phyloP scores from a whole-genome alignment of 2,888 invertebrate species.

The Pyralis farinalis region DNA sequence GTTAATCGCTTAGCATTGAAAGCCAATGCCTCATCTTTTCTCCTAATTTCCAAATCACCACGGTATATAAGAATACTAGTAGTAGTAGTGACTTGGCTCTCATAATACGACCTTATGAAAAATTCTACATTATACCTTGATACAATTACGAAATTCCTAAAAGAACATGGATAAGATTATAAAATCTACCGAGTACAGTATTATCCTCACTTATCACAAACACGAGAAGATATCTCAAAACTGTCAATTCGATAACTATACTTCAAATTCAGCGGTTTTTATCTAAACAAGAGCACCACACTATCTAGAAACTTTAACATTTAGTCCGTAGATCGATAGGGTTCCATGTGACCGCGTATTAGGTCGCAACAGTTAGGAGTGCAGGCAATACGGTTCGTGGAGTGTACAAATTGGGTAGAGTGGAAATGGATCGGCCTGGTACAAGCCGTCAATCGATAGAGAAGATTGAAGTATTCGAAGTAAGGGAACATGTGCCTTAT shows the following conservation, averaged over 20 bases:
- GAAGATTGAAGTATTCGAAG: conserved; percentile 67
- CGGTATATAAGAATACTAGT: too few species aligned
- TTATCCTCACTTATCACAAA: conserved; percentile 36
- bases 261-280: conserved; percentile 48
- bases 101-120: too few species aligned
- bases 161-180: conserved; percentile 39
- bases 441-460: conserved; percentile 66
- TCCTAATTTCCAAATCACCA: too few species aligned
- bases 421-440: conserved; percentile 65
- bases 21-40: too few species aligned
- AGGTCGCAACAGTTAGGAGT: conserved; percentile 9
- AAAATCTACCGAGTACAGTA: conserved; percentile 41
- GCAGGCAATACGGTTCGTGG: conserved; percentile 37
- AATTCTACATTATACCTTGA: too few species aligned
- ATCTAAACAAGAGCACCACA: conserved; percentile 40
- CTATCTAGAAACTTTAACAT: conserved; percentile 31
- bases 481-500: conserved; percentile 70
- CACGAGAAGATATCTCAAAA: conserved; percentile 64
- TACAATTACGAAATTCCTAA: conserved; percentile 47
- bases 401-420: conserved; percentile 32
- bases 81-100: too few species aligned
- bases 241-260: conserved; percentile 60
- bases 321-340: conserved; percentile 41
- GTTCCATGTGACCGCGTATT: conserved; percentile 39
- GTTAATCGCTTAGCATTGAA: too few species aligned